Conservation (phyloP, 2,888 invertebrate genomes). For the Netelia melanura region DNA sequence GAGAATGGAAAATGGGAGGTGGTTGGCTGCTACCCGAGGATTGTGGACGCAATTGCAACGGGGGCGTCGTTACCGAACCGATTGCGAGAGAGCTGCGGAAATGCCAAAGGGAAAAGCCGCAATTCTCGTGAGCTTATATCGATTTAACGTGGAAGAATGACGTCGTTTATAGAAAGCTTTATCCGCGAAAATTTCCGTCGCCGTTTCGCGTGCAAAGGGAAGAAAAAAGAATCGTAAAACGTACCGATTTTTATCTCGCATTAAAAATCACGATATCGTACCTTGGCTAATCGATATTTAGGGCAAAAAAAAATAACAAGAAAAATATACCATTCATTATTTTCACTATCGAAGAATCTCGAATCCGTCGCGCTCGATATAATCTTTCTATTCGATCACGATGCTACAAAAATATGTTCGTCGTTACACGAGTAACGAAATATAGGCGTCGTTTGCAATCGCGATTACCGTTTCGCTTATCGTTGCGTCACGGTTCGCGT, state of each 20-base stretch:
- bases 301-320: no score
- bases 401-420: background rate
- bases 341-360: no score
- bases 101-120: background rate
- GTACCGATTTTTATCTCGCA: background rate
- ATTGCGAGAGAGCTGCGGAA: background rate
- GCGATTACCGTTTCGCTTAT: background rate
- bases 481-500: background rate
- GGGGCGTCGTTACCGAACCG: constrained; percentile 4
- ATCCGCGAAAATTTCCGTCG: background rate
- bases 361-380: background rate
- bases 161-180: background rate
- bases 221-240: background rate
- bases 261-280: background rate
- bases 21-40: background rate
- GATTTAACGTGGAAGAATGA: background rate
- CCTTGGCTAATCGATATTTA: no score
- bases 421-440: background rate
- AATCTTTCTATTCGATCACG: background rate
- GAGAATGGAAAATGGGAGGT: background rate
- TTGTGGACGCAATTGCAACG: background rate
- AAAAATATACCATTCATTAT: no score
- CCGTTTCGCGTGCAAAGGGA: background rate
- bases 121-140: background rate
- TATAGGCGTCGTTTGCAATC: background rate